Conservation (phyloP, 2,888 invertebrate genomes). For the Ischnura elegans region DNA sequence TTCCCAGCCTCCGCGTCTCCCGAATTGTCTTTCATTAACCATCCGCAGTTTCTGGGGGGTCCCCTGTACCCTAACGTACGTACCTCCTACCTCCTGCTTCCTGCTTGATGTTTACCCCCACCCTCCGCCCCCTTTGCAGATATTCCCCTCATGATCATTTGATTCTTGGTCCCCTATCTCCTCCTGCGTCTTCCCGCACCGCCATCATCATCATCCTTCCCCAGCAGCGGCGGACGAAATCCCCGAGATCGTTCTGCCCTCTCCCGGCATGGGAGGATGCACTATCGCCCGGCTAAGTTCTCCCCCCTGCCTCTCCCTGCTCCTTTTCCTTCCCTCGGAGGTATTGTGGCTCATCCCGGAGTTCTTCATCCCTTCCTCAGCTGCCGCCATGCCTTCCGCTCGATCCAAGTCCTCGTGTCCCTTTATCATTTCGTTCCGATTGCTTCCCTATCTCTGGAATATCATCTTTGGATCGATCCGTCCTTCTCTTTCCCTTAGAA, state of each 20-base stretch:
- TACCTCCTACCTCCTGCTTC: slow-evolving; percentile 22
- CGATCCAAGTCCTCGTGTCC: not conserved
- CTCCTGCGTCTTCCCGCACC: not conserved
- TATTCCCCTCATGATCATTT: slow-evolving; percentile 17
- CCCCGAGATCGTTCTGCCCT: not conserved
- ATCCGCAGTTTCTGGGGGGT: not conserved
- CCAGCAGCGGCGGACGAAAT: not conserved
- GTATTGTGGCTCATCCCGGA: not conserved
- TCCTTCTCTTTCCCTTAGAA: not conserved
- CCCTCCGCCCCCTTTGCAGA: not conserved
- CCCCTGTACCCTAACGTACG: not conserved
- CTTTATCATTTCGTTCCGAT: not conserved
- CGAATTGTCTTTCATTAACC: slow-evolving; percentile 25
- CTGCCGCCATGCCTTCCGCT: not conserved
- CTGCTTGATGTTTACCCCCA: not conserved
- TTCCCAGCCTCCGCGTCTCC: slow-evolving; percentile 1
- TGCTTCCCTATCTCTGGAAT: not conserved
- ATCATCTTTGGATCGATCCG: not conserved
- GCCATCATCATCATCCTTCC: not conserved
- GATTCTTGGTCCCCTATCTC: slow-evolving; percentile 15
- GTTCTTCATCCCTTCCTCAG: not conserved
- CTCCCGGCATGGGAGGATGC: not conserved
- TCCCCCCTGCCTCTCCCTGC: not conserved
- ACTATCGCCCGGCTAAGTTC: not conserved
- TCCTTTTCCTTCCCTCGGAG: not conserved